These are phyloP conservation scores for Clamator glandarius DNA, from an alignment of 2,797 vertebrate species.

Conservation along the genomic window DNA sequence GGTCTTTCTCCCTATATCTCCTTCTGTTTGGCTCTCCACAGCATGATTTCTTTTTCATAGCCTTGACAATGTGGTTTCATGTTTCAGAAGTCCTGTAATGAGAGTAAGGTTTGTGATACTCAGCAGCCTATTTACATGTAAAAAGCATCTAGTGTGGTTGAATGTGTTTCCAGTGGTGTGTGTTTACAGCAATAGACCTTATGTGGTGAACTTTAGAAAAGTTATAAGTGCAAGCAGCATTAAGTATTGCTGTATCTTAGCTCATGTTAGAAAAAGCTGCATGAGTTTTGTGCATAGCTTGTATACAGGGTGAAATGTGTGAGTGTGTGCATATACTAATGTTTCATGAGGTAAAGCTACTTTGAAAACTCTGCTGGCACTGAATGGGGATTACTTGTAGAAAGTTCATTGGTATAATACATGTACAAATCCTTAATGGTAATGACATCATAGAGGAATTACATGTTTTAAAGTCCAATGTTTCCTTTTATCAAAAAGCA, in stretches of 20 bases:
- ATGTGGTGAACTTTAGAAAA: not conserved
- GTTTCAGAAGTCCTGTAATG: not conserved
- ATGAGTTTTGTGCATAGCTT: not conserved
- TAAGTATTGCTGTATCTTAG: not conserved
- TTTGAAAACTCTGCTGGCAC: not conserved
- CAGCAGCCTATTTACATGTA: not conserved
- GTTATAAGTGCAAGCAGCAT: fast-evolving
- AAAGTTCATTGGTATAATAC: not conserved
- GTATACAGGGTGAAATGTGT: not conserved
- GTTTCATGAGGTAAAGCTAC: not conserved
- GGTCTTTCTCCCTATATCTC: not conserved
- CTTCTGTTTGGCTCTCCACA: not conserved
- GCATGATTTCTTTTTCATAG: not conserved
- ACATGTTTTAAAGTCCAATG: not conserved
- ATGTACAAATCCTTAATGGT: not conserved
- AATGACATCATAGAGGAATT: not conserved
- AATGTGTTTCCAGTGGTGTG: not conserved
- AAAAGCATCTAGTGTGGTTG: not conserved
- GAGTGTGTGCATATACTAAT: not conserved
- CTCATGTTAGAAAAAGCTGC: not conserved
- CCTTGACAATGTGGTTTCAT: not conserved
- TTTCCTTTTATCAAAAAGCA: not conserved
- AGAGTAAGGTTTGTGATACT: not conserved
- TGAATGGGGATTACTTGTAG: not conserved
- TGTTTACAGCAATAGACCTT: not conserved